Percentiles rank a stretch among this genome's conserved stretches.
Evolutionary conservation across 2,888 invertebrate species (phyloP).

Genomic region (Platerodrilus igneus): DNA sequence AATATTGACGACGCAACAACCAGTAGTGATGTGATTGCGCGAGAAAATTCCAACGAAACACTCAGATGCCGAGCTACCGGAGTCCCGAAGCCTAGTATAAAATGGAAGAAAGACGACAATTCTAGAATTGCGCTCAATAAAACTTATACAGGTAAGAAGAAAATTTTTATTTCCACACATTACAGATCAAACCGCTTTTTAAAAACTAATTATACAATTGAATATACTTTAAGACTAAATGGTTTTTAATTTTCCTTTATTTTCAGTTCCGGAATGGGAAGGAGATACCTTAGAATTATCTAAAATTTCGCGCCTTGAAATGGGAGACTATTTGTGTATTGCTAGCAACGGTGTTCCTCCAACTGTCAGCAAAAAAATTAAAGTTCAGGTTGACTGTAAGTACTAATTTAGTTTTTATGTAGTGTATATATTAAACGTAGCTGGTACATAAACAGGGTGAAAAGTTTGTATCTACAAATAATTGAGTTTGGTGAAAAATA

Average conservation of each 20-base stretch:
- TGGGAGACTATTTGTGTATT: slow-evolving; percentile 90
- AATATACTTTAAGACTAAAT: too few relatives aligned
- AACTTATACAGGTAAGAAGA: slow-evolving; percentile 65
- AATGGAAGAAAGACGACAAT: slow-evolving; percentile 89
- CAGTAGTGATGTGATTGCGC: slow-evolving; percentile 86
- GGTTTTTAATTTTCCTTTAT: too few relatives aligned
- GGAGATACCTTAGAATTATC: slow-evolving; percentile 79
- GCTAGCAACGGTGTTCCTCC: slow-evolving; percentile 88
- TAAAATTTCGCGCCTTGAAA: slow-evolving; percentile 79
- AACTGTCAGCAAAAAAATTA: slow-evolving; percentile 84
- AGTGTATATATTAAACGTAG: slow-evolving; percentile 23
- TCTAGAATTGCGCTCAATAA: slow-evolving; percentile 82
- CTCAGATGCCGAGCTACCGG: slow-evolving; percentile 86
- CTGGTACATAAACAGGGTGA: background rate
- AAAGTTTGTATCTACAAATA: slow-evolving; percentile 2
- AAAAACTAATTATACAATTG: too few relatives aligned
- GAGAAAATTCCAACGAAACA: slow-evolving; percentile 85
- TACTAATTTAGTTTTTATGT: slow-evolving; percentile 44
- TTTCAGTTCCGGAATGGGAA: slow-evolving; percentile 81
- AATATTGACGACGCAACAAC: slow-evolving; percentile 87
- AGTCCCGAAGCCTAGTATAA: slow-evolving; percentile 81
- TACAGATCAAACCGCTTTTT: too few relatives aligned
- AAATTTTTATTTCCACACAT: too few relatives aligned
- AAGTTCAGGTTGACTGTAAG: slow-evolving; percentile 93
- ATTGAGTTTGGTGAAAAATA: too few relatives aligned